Base-by-base conservation (phyloP, 2,888 invertebrate species). In the Sericinus montela region DNA sequence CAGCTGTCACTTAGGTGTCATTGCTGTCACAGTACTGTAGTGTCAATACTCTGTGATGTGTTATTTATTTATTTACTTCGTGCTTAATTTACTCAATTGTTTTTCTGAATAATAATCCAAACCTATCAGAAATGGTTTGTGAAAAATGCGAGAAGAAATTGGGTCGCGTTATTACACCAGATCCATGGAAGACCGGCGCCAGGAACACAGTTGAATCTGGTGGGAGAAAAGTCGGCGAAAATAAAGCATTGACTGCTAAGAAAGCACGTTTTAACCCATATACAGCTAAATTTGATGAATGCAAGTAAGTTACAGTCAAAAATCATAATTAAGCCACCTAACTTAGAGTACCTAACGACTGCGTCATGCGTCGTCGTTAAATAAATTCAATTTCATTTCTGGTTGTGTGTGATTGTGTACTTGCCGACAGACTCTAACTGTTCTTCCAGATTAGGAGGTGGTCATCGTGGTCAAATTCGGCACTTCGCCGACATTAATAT, bases 181-280 rank as follows among this genome's bases (percentile, higher is more conserved):
- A 99, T 86, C 96, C 97, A 3, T 99, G 98, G 98, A 98, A 98
- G 81, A 90, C 92, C 36, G 98, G 97, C 2, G 96, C 97, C 1
- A 91, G 97, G 60, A 98, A 98, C 72, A 97, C 96, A 0, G 95
- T 95, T 0, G 96, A 98, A 73, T 93, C 95, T 45, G 97, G 97
- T 3, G 97, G 97, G 0, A 89, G 97, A 46, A 95, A 94, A 89
- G 92, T 98, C n/a, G 96, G 96, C 48, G 98, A 98, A 90, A 98
- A 98, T 73, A 98, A 98, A 80, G 97, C 97, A 0, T 81, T 98
- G 14, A 95, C 97, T 0, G 91, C 95, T 0, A 92, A 92, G 35
- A 97, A 95, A 75, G 93, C 93, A 13, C 91, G 97, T 57, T 97
- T 93, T 67, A 96, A 94, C 70, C 98, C 98, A 0, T 94, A 95